Percentiles rank a stretch among this genome's conserved stretches.
Conservation (phyloP, 1,140 invertebrate species). For the Scaptodrosophila lebanonensis region DNA sequence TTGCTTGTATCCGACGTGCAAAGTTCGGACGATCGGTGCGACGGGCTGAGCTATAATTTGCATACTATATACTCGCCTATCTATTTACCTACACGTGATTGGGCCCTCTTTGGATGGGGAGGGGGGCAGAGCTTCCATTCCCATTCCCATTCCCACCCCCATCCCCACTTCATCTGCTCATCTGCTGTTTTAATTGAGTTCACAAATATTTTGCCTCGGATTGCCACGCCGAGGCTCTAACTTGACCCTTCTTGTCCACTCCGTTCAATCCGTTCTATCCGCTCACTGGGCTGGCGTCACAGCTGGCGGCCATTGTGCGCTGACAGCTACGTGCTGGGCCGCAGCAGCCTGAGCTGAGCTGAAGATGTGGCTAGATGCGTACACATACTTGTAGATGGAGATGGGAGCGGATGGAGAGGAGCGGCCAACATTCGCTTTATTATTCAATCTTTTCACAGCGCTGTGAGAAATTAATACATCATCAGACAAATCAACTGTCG, state of each 20-base stretch:
- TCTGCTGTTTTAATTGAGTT: constrained; percentile 74
- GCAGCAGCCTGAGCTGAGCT: no score
- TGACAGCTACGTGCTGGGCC: constrained; percentile 65
- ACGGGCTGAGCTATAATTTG: constrained; percentile 51
- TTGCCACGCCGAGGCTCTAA: constrained; percentile 2
- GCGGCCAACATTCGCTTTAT: constrained; percentile 35
- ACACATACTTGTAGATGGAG: not conserved
- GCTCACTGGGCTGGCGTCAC: constrained; percentile 1
- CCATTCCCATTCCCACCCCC: no score
- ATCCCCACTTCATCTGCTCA: constrained; percentile 27
- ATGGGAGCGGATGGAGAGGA: not conserved
- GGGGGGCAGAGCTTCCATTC: not conserved
- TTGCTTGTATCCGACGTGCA: constrained; percentile 39
- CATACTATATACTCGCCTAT: no score
- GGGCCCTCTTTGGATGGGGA: not conserved
- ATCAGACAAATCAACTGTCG: constrained; percentile 45
- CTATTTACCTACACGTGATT: no score
- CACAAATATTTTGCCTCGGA: constrained; percentile 48
- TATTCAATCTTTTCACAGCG: constrained; percentile 61
- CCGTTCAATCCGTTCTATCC: not conserved
- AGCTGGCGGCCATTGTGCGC: constrained; percentile 47
- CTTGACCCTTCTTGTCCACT: constrained; percentile 34
- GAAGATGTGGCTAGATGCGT: not conserved
- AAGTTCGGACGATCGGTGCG: constrained; percentile 44
- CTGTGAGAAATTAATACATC: constrained; percentile 71